Conservation (phyloP, 2,113 vertebrate species). For the Procapra przewalskii region DNA sequence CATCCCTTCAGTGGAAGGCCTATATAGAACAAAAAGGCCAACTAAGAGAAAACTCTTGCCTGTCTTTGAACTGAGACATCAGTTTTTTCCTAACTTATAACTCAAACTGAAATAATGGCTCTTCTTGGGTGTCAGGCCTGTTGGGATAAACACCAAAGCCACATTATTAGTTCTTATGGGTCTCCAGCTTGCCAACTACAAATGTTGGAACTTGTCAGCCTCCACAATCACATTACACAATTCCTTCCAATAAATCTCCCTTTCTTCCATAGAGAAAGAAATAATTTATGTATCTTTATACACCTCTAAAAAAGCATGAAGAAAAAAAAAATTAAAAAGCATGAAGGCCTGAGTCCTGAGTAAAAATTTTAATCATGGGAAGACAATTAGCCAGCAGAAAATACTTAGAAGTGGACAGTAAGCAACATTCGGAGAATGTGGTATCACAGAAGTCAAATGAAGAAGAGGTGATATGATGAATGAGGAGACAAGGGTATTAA, state of each 20-base stretch:
- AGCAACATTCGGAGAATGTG: neutral
- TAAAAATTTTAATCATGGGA: neutral
- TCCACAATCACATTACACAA: neutral
- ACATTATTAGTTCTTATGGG: neutral
- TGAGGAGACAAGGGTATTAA: neutral
- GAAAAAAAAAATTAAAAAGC: too few species aligned
- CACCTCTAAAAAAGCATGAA: neutral
- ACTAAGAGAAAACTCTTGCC: neutral
- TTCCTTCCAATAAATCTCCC: neutral
- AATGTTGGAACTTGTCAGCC: neutral
- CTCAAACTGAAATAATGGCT: neutral
- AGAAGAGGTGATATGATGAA: neutral
- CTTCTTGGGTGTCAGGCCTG: neutral
- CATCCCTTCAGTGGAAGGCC: neutral
- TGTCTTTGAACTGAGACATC: neutral
- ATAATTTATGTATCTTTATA: neutral
- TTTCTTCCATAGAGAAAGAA: neutral
- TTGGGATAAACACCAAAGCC: neutral
- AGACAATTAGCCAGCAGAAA: neutral
- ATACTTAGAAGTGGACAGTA: neutral
- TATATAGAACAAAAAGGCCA: neutral
- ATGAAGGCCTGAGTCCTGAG: neutral
- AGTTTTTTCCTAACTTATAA: neutral
- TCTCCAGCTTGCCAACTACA: neutral
- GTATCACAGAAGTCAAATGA: neutral